Evolutionary conservation across 2,888 invertebrate genomes (phyloP).

Genomic region (Psylliodes chrysocephalus): DNA sequence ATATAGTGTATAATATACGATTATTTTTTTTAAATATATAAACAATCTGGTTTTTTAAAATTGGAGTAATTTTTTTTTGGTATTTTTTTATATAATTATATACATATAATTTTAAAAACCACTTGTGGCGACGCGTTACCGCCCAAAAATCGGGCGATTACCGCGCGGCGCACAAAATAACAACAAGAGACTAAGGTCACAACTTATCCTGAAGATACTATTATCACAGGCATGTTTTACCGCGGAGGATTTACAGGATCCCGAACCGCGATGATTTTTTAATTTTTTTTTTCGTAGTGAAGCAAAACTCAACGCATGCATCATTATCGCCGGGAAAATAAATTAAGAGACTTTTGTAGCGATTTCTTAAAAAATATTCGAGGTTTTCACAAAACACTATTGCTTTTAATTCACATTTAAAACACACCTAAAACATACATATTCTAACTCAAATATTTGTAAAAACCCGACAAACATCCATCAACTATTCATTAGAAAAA

Average conservation of each 20-base stretch:
- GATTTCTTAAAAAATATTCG: no score
- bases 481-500: constrained; percentile 35
- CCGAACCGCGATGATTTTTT: constrained; percentile 26
- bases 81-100: constrained; percentile 60
- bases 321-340: neutral
- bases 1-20: constrained; percentile 62
- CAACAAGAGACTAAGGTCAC: constrained; percentile 73
- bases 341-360: neutral
- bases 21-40: constrained; percentile 62
- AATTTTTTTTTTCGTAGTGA: constrained; percentile 20
- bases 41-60: constrained; percentile 63
- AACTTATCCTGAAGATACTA: constrained; percentile 77
- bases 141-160: constrained; percentile 52
- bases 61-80: constrained; percentile 60
- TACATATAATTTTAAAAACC: constrained; percentile 66
- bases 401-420: neutral
- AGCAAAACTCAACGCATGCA: constrained; percentile 9
- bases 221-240: constrained; percentile 75
- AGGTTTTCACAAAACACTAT: no score
- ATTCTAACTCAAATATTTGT: no score
- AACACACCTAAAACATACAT: no score
- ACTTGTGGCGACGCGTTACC: constrained; percentile 56
- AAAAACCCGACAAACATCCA: neutral
- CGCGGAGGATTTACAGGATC: constrained; percentile 26
- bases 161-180: constrained; percentile 61